Base-by-base conservation (phyloP, 2,797 vertebrate genomes). In the Eulemur mongoz region DNA sequence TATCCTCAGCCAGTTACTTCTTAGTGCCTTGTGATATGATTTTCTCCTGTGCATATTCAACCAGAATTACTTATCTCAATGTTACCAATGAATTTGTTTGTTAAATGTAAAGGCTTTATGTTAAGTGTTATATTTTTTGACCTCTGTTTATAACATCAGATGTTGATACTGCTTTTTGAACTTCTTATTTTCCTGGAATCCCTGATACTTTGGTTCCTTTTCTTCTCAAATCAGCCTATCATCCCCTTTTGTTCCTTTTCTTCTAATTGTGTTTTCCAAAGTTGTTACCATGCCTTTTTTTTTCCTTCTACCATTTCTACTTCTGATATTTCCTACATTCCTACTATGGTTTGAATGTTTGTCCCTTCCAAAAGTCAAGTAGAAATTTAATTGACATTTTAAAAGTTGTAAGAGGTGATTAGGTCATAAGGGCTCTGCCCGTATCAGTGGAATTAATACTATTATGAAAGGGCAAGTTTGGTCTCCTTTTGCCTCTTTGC, bases 251-350 rank as follows among this genome's bases (percentile, higher is more conserved):
- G 50, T 23, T 91, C 75, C 5, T 80, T 89, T 86, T 86, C 59
- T 89, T 94, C 48, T 76, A 81, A 20, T 93, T 93, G 30, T 81
- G 27, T 93, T 91, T 96, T 86, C 65, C 18, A 61, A 61, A 73
- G 59, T 72, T 72, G 7, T 93, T 94, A 38, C 52, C 17, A 23
- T 73, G 27, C 12, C 13, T 61, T 50, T 91, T 69, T 40, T 73
- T n/a, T 13, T 2, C 13, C 13, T 32, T 38, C 32, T 73, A 7
- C 9, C 17, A 22, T 40, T 95, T 83, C n/a, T 67, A 8, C 67
- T 79, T 30, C 22, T 70, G 30, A 48, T 38, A 27, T 78, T 18
- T 94, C 32, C 67, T 75, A 80, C 54, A 63, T 84, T 65, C 50
- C 27, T 84, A 4, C 15, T 67, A 2, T 25, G 1, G 38, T 84